Evolutionary conservation across 2,113 vertebrate species (phyloP).

Genomic region (Excalfactoria chinensis): DNA sequence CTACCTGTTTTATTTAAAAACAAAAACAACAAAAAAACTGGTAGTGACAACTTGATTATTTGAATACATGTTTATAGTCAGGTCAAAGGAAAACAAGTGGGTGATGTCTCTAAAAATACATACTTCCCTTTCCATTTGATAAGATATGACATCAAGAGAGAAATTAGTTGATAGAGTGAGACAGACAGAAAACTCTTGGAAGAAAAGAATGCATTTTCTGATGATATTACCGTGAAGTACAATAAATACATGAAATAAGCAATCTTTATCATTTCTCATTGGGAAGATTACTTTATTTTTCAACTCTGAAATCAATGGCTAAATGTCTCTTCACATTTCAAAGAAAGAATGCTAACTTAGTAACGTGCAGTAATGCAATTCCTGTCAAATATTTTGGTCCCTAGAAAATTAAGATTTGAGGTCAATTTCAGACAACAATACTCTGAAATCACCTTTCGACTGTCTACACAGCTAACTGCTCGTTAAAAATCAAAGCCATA

Average conservation of each 20-base stretch:
- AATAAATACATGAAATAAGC: background rate
- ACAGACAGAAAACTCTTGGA: background rate
- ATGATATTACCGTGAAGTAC: background rate
- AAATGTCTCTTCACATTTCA: background rate
- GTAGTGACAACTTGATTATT: background rate
- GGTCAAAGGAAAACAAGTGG: background rate
- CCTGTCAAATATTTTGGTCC: background rate
- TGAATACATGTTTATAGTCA: background rate
- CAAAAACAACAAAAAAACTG: no score
- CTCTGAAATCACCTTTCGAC: background rate
- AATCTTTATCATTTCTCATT: background rate
- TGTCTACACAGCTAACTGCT: background rate
- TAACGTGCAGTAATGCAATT: background rate
- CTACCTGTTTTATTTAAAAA: background rate
- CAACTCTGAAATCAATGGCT: rapidly evolving
- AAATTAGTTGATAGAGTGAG: background rate
- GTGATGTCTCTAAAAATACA: background rate
- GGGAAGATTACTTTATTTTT: background rate
- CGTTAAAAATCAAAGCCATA: background rate
- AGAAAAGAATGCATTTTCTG: background rate
- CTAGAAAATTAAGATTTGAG: background rate
- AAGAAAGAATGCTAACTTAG: background rate
- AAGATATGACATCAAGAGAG: background rate
- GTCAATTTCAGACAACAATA: background rate
- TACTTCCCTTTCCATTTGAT: background rate